Percentiles rank a stretch among this genome's conserved stretches.
These are phyloP conservation scores for Stigmatopora nigra DNA, from an alignment of 2,113 vertebrate genomes.

Conservation along the genomic window DNA sequence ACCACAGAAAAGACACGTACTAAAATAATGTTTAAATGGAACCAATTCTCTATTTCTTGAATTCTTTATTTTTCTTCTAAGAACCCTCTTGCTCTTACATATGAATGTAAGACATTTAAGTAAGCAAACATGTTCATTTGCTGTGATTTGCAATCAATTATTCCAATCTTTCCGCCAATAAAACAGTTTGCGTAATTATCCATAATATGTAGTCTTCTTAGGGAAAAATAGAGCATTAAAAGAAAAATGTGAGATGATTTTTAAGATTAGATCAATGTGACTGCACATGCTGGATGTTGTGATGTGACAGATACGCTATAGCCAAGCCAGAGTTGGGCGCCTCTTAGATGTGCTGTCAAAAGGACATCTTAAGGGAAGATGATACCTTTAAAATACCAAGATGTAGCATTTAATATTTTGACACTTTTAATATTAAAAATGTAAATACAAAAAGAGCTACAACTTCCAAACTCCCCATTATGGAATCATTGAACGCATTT, in stretches of 20 bases:
- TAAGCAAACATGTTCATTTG: background rate
- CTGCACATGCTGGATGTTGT: constrained; percentile 22
- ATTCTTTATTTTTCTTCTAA: background rate
- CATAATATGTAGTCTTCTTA: background rate
- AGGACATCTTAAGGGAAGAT: constrained; percentile 27
- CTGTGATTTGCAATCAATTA: background rate
- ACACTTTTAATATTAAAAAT: background rate
- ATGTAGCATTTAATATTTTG: background rate
- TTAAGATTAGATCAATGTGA: constrained; percentile 17
- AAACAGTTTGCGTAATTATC: background rate
- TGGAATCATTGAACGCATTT: background rate
- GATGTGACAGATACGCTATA: constrained; percentile 44
- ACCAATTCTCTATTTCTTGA: no score
- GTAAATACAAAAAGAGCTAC: background rate
- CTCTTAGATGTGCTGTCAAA: constrained; percentile 49
- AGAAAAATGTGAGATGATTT: constrained; percentile 30
- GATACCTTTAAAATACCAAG: constrained; percentile 10
- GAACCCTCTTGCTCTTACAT: background rate
- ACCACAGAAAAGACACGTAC: background rate
- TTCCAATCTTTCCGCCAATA: background rate
- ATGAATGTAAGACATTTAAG: background rate
- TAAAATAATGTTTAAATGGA: background rate
- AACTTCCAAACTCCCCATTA: background rate
- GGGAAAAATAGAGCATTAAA: background rate
- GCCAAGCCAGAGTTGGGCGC: constrained; percentile 17